Percentiles rank a stretch among this genome's conserved stretches.
phyloP scores from a whole-genome alignment of 2,888 invertebrate genomes.

The Metellina segmentata region DNA sequence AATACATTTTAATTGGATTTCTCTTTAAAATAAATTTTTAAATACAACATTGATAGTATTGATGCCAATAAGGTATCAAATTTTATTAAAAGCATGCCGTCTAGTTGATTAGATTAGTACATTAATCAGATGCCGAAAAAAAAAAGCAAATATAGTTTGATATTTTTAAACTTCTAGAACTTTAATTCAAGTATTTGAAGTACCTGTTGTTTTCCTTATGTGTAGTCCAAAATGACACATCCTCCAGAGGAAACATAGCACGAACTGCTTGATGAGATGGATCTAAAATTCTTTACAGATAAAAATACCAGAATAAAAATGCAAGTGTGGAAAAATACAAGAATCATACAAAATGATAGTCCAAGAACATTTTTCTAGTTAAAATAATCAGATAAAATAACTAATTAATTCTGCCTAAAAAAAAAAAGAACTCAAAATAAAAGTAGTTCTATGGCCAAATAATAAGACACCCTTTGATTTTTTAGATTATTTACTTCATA shows the following conservation, averaged over 20 bases:
- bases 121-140: not conserved
- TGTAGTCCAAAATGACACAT: slow-evolving; percentile 77
- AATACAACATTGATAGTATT: not conserved
- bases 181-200: not conserved
- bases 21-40: not conserved
- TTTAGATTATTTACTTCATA: too few species aligned
- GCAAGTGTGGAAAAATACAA: too few species aligned
- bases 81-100: not conserved
- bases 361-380: too few species aligned
- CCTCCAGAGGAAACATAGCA: slow-evolving; percentile 74
- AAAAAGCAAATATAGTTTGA: not conserved
- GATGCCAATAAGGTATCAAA: not conserved
- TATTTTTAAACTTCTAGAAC: not conserved
- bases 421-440: too few species aligned
- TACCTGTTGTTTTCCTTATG: slow-evolving; percentile 77
- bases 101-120: not conserved
- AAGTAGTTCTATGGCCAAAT: too few species aligned
- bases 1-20: not conserved
- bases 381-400: too few species aligned
- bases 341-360: too few species aligned
- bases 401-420: too few species aligned
- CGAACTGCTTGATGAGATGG: slow-evolving; percentile 76
- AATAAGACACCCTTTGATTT: too few species aligned
- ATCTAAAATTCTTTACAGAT: slow-evolving; percentile 69
- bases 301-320: too few species aligned